These are phyloP conservation scores for Lithophane semibrunnea DNA, from an alignment of 2,888 invertebrate genomes.

Conservation along the genomic window DNA sequence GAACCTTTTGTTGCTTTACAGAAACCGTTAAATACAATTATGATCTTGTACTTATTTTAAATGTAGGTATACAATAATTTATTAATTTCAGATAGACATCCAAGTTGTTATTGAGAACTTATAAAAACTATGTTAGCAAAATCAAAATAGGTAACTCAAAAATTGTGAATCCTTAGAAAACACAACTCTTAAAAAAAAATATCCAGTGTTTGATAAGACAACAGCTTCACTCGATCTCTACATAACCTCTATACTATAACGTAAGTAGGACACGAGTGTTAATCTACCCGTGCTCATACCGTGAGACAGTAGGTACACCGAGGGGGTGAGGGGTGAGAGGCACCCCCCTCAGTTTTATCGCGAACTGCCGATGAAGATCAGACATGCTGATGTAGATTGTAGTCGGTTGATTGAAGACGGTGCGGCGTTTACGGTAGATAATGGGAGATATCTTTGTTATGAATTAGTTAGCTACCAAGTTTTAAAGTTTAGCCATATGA, in stretches of 20 bases:
- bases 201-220: not conserved
- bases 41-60: not conserved
- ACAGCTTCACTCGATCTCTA: slow-evolving; percentile 1
- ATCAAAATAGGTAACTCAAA: too few relatives aligned
- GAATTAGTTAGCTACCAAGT: not conserved
- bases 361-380: slow-evolving; percentile 59
- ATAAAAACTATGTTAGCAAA: too few relatives aligned
- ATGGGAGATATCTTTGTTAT: not conserved
- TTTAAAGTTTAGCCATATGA: too few relatives aligned
- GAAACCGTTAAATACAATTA: not conserved
- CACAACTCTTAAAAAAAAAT: too few relatives aligned
- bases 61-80: too few relatives aligned
- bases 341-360: slow-evolving; percentile 43
- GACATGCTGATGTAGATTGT: slow-evolving; percentile 52
- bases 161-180: too few relatives aligned
- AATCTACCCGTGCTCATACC: slow-evolving; percentile 58
- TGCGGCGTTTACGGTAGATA: slow-evolving; percentile 39
- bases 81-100: too few relatives aligned
- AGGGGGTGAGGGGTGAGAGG: slow-evolving; percentile 28
- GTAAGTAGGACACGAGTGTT: slow-evolving; percentile 60
- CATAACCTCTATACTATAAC: slow-evolving; percentile 5
- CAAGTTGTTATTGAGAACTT: too few relatives aligned
- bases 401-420: slow-evolving; percentile 35
- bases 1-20: not conserved
- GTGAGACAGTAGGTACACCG: slow-evolving; percentile 28